Evolutionary conservation across 2,888 invertebrate species (phyloP).

Genomic region (Drosophila mayaguana): DNA sequence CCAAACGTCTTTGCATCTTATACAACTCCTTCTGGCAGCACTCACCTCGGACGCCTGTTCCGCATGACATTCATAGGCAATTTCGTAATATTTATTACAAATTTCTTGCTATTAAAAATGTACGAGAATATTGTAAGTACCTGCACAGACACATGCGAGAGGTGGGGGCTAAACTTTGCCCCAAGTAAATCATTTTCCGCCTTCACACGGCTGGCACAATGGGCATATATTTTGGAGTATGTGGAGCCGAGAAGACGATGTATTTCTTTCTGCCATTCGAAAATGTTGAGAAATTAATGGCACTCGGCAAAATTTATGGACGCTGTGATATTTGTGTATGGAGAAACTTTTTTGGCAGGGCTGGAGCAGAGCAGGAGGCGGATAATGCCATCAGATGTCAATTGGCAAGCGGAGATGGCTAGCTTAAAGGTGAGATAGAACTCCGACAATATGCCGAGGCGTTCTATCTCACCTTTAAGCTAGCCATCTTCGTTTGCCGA

Average conservation of each 20-base stretch:
- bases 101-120: constrained; percentile 76
- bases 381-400: constrained; percentile 30
- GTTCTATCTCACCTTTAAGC: too few relatives aligned
- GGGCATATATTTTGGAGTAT: constrained; percentile 20
- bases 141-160: background rate
- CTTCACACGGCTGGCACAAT: constrained; percentile 33
- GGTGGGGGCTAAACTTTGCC: constrained; percentile 39
- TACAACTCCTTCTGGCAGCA: background rate
- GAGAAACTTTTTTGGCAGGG: constrained; percentile 9
- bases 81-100: constrained; percentile 69
- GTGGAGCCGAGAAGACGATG: constrained; percentile 22
- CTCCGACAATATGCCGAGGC: too few relatives aligned
- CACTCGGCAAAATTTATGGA: constrained; percentile 70
- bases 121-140: constrained; percentile 41
- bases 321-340: constrained; percentile 58
- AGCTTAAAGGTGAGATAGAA: background rate
- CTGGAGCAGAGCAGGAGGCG: background rate
- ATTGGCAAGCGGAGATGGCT: background rate
- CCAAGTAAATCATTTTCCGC: constrained; percentile 66
- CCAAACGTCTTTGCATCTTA: constrained; percentile 11
- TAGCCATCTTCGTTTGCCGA: too few relatives aligned
- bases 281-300: constrained; percentile 77
- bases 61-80: constrained; percentile 67
- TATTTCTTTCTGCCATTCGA: constrained; percentile 44
- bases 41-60: constrained; percentile 28